phyloP scores from a whole-genome alignment of 2,888 invertebrate species.

The Clunio marinus region DNA sequence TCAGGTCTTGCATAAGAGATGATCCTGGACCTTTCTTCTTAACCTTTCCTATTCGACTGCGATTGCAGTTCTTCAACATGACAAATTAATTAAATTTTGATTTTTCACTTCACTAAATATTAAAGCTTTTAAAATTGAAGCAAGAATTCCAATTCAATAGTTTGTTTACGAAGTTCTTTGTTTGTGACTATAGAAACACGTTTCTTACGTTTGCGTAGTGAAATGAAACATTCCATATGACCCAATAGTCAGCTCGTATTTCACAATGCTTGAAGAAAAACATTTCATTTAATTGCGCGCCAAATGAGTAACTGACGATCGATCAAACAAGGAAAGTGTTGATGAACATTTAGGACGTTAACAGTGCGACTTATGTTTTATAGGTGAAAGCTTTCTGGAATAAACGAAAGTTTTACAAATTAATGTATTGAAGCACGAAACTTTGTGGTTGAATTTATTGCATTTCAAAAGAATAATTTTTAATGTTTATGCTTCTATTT shows the following conservation, averaged over 20 bases:
- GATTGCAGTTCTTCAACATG: conserved; percentile 29
- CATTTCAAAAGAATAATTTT: too few species aligned
- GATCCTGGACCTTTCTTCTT: conserved; percentile 33
- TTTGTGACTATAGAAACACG: conserved; percentile 7
- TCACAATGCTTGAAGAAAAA: neutral
- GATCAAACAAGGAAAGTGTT: conserved; percentile 37
- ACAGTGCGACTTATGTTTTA: too few species aligned
- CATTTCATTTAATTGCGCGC: conserved; percentile 28
- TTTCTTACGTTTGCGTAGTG: conserved; percentile 29
- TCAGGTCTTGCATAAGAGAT: conserved; percentile 42
- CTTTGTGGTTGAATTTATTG: too few species aligned
- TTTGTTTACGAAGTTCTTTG: conserved; percentile 33
- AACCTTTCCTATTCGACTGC: conserved; percentile 23
- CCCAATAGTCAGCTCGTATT: neutral
- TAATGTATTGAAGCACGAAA: too few species aligned
- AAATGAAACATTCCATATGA: conserved; percentile 26
- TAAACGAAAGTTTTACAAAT: too few species aligned
- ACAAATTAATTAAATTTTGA: conserved; percentile 18
- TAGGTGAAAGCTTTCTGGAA: too few species aligned
- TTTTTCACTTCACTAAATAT: neutral
- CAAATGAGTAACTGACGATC: conserved; percentile 7
- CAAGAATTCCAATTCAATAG: conserved; percentile 22
- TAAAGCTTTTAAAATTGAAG: neutral
- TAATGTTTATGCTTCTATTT: too few species aligned
- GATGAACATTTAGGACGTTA: too few species aligned